Conservation (phyloP, 2,888 invertebrate species). For the Drosophila quinaria region DNA sequence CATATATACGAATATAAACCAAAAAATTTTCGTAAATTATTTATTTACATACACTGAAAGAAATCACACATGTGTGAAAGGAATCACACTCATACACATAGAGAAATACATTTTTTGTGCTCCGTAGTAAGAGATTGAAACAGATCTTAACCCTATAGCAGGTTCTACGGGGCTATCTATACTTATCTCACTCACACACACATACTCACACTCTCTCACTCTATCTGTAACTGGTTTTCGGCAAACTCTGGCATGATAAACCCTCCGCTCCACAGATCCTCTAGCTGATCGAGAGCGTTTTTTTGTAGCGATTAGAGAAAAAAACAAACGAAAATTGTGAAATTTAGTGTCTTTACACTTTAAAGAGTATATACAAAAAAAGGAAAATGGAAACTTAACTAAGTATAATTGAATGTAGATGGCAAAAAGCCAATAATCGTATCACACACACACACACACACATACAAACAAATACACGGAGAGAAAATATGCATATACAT, state of each 20-base stretch:
- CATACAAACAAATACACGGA: slow-evolving; percentile 12
- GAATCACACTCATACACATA: slow-evolving; percentile 30
- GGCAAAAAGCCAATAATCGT: slow-evolving; percentile 42
- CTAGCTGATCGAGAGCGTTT: slow-evolving; percentile 31
- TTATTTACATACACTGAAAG: slow-evolving; percentile 34
- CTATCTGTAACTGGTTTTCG: slow-evolving; percentile 25
- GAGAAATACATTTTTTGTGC: slow-evolving; percentile 35
- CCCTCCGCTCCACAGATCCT: slow-evolving; percentile 28
- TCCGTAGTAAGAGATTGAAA: slow-evolving; percentile 9
- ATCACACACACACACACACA: slow-evolving; percentile 43
- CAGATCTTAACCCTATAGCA: slow-evolving; percentile 1
- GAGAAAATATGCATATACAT: slow-evolving; percentile 31
- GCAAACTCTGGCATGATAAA: slow-evolving; percentile 32
- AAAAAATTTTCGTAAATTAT: slow-evolving; percentile 57
- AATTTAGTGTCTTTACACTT: slow-evolving; percentile 84
- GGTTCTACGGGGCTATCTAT: slow-evolving; percentile 21
- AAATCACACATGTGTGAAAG: slow-evolving; percentile 6
- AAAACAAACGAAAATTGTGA: slow-evolving; percentile 79
- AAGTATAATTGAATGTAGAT: slow-evolving; percentile 64
- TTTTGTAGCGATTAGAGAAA: slow-evolving; percentile 53
- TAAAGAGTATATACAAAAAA: slow-evolving; percentile 70
- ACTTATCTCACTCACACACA: slow-evolving; percentile 16
- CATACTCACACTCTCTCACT: slow-evolving; percentile 8
- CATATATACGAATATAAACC: slow-evolving; percentile 40
- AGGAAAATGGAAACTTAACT: slow-evolving; percentile 39